phyloP scores from a whole-genome alignment of 2,113 vertebrate species.

The Ammospiza caudacuta region DNA sequence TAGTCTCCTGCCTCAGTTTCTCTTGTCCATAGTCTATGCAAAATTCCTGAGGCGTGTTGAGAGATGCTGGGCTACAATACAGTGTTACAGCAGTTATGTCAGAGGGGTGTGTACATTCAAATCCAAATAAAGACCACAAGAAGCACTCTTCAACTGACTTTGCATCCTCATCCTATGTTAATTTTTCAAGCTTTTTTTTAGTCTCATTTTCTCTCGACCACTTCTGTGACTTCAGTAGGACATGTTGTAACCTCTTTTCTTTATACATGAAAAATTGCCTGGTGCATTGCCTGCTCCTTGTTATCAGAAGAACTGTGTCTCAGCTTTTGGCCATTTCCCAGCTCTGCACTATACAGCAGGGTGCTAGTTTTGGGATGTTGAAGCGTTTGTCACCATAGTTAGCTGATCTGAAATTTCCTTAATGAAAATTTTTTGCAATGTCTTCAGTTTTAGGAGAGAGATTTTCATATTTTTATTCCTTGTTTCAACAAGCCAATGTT shows the following conservation, averaged over 20 bases:
- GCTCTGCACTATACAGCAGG: rapidly evolving
- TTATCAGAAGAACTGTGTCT: background rate
- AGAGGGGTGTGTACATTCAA: background rate
- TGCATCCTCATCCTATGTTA: background rate
- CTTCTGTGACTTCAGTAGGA: background rate
- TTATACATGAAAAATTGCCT: background rate
- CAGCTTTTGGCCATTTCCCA: background rate
- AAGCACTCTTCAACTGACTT: background rate
- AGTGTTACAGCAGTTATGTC: background rate
- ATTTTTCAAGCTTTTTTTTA: background rate
- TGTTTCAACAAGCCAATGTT: background rate
- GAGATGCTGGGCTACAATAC: background rate
- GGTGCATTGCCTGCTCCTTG: rapidly evolving
- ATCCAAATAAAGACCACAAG: background rate
- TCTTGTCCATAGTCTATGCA: too few species aligned
- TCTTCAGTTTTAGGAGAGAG: background rate
- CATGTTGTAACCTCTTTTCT: background rate
- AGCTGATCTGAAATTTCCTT: background rate
- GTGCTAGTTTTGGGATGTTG: background rate
- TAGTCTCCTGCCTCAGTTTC: background rate
- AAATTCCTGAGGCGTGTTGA: background rate
- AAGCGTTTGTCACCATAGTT: background rate
- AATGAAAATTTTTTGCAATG: background rate
- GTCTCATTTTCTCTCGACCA: background rate
- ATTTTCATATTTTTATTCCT: background rate